phyloP scores from a whole-genome alignment of 2,797 vertebrate genomes.

The Synanceia verrucosa region DNA sequence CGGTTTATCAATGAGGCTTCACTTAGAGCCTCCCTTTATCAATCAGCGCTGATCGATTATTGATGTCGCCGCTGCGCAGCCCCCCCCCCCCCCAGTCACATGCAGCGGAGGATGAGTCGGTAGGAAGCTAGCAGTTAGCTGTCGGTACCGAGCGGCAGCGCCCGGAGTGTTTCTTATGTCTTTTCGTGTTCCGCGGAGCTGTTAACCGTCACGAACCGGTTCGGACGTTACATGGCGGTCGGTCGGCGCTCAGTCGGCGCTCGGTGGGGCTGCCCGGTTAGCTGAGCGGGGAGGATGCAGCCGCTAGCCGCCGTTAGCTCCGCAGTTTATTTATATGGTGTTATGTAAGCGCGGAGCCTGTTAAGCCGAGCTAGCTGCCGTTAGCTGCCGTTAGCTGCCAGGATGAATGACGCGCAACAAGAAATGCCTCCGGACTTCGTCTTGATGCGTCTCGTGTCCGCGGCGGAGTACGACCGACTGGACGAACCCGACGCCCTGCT shows the following conservation, averaged over 20 bases:
- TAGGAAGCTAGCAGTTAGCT: conserved; percentile 54
- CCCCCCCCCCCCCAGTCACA: conserved; percentile 28
- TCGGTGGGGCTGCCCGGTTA: conserved; percentile 36
- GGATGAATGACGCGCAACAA: conserved; percentile 78
- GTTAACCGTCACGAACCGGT: conserved; percentile 29
- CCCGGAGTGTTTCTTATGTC: conserved; percentile 30
- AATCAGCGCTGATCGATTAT: conserved; percentile 48
- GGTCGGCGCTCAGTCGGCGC: conserved; percentile 10
- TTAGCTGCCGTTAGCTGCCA: background rate
- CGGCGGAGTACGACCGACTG: conserved; percentile 76
- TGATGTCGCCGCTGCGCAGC: conserved; percentile 63
- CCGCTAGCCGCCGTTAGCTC: conserved; percentile 30
- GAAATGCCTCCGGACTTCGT: conserved; percentile 80
- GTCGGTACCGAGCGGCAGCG: conserved; percentile 32
- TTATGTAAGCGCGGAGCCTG: conserved; percentile 67
- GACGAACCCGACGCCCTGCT: conserved; percentile 66
- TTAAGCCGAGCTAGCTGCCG: background rate
- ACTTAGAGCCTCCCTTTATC: conserved; percentile 35
- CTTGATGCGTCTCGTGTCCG: conserved; percentile 78
- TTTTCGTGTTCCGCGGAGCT: conserved; percentile 30
- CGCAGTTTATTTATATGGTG: conserved; percentile 48
- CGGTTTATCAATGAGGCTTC: background rate
- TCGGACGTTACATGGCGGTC: conserved; percentile 46
- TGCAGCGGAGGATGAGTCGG: conserved; percentile 58
- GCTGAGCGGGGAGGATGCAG: background rate